phyloP scores from a whole-genome alignment of 2,797 vertebrate genomes.

The Xiphorhynchus erythropygius region DNA sequence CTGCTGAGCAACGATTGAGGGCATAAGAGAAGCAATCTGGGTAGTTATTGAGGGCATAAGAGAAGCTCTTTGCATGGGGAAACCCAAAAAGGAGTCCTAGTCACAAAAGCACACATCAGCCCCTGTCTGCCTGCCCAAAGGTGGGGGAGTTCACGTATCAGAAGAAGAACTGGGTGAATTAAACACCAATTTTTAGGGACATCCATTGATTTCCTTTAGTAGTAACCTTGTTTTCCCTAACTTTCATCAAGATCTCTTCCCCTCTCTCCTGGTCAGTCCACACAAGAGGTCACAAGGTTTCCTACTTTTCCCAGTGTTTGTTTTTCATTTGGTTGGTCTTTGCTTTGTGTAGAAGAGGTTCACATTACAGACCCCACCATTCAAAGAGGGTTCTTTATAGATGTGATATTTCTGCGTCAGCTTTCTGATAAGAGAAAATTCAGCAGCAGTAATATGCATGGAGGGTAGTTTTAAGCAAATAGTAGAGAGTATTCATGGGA shows the following conservation, averaged over 20 bases:
- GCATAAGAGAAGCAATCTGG: not conserved
- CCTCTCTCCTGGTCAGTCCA: not conserved
- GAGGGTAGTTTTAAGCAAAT: slow-evolving; percentile 52
- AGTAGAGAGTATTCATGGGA: slow-evolving; percentile 37
- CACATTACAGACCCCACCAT: not conserved
- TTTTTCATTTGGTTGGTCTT: not conserved
- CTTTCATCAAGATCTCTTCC: not conserved
- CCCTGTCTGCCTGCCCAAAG: not conserved
- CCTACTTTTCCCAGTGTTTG: not conserved
- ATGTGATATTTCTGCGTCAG: not conserved
- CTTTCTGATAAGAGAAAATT: slow-evolving; percentile 35
- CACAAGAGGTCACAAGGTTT: not conserved
- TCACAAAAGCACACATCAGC: not conserved
- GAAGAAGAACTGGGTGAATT: not conserved
- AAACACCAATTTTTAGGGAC: not conserved
- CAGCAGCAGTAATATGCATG: not conserved
- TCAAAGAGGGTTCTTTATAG: not conserved
- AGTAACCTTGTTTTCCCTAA: not conserved
- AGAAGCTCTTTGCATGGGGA: not conserved
- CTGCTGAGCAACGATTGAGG: not conserved
- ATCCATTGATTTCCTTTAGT: not conserved
- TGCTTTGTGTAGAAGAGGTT: not conserved
- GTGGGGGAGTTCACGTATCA: not conserved
- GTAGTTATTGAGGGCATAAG: not conserved
- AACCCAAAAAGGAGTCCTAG: not conserved